Base-by-base conservation (phyloP, 2,888 invertebrate genomes). In the Macrosoma leucophasiata region DNA sequence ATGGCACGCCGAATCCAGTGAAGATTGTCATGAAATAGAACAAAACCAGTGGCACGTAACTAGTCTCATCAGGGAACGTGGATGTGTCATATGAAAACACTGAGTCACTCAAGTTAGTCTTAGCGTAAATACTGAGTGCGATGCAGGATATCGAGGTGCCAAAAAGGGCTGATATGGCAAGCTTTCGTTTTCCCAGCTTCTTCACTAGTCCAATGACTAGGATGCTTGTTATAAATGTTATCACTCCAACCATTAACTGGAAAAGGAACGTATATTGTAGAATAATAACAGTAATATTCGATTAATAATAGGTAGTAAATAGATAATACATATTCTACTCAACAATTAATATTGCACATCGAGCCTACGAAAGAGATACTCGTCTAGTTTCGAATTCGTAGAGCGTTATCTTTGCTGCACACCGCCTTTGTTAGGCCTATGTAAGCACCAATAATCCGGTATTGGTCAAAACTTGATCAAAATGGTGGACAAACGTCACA, bases 161-260 rank as follows among this genome's bases (percentile, higher is more conserved):
- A 1, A 74, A 46, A 61, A 86, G 64, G 0, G 85, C 67, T 0
- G 72, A 49, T 2, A 86, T 50, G 1, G 74, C 81, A 9, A 87
- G 58, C 37, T 77, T 84, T 1, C 87, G 58, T 50, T 87, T 87
- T 2, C 86, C 86, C 1, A 76, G 48, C 6, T 72, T 32, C 36
- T 76, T 78, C 24, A 87, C 76, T 8, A 70, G 44, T 6, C 60
- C 60, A 32, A 85, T 74, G 14, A 79, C 69, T 9, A 76, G 28
- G 1, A 85, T 50, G 29, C 74, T 71, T 0, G 73, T 75, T 2
- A 75, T 3, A n/a, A 86, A 67, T 1, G 78, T 76, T 28, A 86
- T 68, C 7, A 81, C 52, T 4, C 86, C 86, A 4, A 84, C 74
- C 52, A 81, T 67, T 7, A 85, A 60, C 86, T 86, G 67, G 13